Conservation (phyloP, 2,888 invertebrate genomes). For the Alsophila aescularia region DNA sequence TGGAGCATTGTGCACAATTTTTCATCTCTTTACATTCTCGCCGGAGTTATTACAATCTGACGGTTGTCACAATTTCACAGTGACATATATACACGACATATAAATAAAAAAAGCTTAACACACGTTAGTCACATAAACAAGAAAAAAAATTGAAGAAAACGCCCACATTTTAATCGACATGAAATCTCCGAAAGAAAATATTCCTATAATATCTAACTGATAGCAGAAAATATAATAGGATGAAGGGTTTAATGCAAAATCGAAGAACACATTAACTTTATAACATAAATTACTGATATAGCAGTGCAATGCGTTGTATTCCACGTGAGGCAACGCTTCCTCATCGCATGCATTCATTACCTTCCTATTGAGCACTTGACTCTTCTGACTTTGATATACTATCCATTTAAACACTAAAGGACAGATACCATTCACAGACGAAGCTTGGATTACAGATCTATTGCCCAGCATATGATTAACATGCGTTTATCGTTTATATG, state of each 20-base stretch:
- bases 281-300: neutral
- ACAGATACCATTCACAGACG: slow-evolving; percentile 50
- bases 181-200: too few species aligned
- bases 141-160: neutral
- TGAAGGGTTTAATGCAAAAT: too few species aligned
- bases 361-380: slow-evolving; percentile 62
- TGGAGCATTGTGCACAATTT: too few species aligned
- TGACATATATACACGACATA: too few species aligned
- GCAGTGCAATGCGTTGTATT: slow-evolving; percentile 32
- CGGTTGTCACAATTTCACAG: too few species aligned
- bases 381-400: slow-evolving; percentile 65
- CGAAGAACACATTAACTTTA: neutral
- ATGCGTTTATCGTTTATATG: slow-evolving; percentile 41
- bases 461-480: slow-evolving; percentile 53
- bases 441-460: slow-evolving; percentile 50
- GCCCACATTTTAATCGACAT: neutral
- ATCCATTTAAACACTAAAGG: slow-evolving; percentile 63
- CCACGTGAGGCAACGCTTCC: slow-evolving; percentile 52
- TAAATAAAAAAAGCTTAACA: too few species aligned
- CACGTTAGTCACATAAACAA: neutral
- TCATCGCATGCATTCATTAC: slow-evolving; percentile 63
- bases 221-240: too few species aligned
- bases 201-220: too few species aligned
- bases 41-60: too few species aligned
- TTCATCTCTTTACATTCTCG: too few species aligned